phyloP scores from a whole-genome alignment of 2,113 vertebrate species.

The Tragelaphus imberbis region DNA sequence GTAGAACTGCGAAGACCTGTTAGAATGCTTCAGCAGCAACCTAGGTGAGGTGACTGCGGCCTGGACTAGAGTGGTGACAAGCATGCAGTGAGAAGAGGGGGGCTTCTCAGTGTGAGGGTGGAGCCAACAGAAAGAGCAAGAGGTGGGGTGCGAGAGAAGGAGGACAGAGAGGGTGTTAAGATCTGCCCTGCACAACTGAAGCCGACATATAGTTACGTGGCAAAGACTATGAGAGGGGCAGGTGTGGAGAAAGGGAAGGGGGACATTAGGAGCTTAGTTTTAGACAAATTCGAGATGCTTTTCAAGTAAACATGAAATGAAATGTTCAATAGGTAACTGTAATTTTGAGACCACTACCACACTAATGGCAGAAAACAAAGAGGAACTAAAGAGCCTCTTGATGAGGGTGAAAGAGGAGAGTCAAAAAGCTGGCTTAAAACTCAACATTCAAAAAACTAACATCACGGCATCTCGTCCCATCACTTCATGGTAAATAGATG shows the following conservation, averaged over 20 bases:
- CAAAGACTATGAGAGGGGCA: neutral
- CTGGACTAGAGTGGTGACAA: neutral
- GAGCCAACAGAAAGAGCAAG: neutral
- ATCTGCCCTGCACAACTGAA: neutral
- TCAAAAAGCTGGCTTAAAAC: neutral
- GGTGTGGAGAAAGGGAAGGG: neutral
- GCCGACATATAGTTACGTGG: neutral
- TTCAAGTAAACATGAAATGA: neutral
- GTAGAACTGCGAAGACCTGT: neutral
- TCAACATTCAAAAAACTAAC: neutral
- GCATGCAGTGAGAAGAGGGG: neutral
- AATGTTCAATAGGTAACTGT: neutral
- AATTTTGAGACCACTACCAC: neutral
- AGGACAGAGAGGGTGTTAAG: neutral
- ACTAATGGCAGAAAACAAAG: neutral
- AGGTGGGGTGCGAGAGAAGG: neutral
- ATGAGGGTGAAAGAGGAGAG: neutral
- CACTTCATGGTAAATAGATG: neutral
- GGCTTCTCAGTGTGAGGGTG: neutral
- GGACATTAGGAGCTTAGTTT: neutral
- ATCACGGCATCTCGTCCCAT: neutral
- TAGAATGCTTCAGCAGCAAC: neutral
- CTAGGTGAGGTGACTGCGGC: accelerated
- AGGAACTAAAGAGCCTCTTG: neutral
- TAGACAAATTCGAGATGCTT: neutral